Evolutionary conservation across 2,888 invertebrate genomes (phyloP), one percentile per base, ranked within the genome.

Genomic region (Polylopha cassiicola): DNA sequence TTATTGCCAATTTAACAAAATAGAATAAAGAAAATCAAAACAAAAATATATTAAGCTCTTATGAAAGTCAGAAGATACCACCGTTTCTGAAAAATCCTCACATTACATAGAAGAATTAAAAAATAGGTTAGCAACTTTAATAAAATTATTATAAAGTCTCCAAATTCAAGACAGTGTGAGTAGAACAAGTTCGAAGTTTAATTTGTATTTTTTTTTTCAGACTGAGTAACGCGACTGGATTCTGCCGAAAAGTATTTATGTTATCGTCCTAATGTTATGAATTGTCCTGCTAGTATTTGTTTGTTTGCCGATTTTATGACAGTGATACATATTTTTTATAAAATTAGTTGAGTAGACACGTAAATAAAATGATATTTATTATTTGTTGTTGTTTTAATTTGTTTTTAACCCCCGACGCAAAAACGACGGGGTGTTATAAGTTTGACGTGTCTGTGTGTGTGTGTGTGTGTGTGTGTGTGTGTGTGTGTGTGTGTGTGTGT

Each of bases 191-290:
- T n/a, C n/a, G n/a, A n/a, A n/a, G n/a, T n/a, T n/a, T n/a, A n/a
- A n/a, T 39, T n/a, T n/a, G n/a, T n/a, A n/a, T 29, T 47, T 53
- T 60, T 37, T 50, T 48, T 75, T 73, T 29, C 73, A 75, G 76
- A 71, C 67, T 71, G 66, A 69, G 51, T 51, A 44, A 58, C 37
- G 37, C 37, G 42, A 41, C 42, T 39, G 49, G 44, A 49, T 45
- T n/a, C 37, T 41, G 51, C 41, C 39, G 45, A 34, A 45, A 37
- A 43, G 31, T 28, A 37, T 37, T 37, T 31, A 37, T 37, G 20
- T 9, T 27, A 23, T 30, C 26, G 9, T 14, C n/a, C 15, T 11
- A 28, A 20, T 34, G 30, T 30, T 29, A 30, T 3, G 36, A 41
- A 36, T 36, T 34, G 5, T 15, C 23, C 9, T 14, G 31, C 10